Evolutionary conservation across 2,888 invertebrate genomes (phyloP).

Genomic region (Chrysolina americana): DNA sequence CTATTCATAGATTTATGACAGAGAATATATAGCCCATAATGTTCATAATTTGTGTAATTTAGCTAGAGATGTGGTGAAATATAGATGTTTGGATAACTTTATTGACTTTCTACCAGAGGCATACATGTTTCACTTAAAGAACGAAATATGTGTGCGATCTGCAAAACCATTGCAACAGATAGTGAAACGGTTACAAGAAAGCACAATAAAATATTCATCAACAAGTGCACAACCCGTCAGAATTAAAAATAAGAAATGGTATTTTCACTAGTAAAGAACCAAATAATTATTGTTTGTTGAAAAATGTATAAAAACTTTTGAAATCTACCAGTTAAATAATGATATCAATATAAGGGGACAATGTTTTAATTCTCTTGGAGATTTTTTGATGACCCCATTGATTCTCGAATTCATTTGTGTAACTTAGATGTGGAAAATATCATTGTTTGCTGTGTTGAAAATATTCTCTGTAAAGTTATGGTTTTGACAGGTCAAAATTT

Average conservation of each 20-base stretch:
- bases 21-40: slow-evolving; percentile 50
- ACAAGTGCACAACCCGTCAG: not conserved
- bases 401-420: slow-evolving; percentile 21
- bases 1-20: slow-evolving; percentile 46
- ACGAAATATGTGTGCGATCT: slow-evolving; percentile 15
- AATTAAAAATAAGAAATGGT: slow-evolving; percentile 1
- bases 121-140: slow-evolving; percentile 21
- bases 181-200: slow-evolving; percentile 10
- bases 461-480: slow-evolving; percentile 24
- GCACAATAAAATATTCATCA: slow-evolving; percentile 1
- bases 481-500: slow-evolving; percentile 21
- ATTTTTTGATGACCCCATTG: slow-evolving; percentile 18
- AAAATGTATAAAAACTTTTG: slow-evolving; percentile 17
- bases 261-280: slow-evolving; percentile 14
- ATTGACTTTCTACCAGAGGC: slow-evolving; percentile 45
- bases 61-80: slow-evolving; percentile 45
- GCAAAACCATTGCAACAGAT: slow-evolving; percentile 24
- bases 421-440: slow-evolving; percentile 12
- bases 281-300: slow-evolving; percentile 25
- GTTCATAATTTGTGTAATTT: slow-evolving; percentile 54
- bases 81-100: slow-evolving; percentile 52
- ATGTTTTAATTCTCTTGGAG: slow-evolving; percentile 12
- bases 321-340: slow-evolving; percentile 15
- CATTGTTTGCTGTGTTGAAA: slow-evolving; percentile 8
- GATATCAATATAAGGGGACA: slow-evolving; percentile 9